A percentile compares a stretch with the other conserved stretches of the same genome.
phyloP scores from a whole-genome alignment of 2,113 vertebrate genomes.

The Oenanthe melanoleuca region DNA sequence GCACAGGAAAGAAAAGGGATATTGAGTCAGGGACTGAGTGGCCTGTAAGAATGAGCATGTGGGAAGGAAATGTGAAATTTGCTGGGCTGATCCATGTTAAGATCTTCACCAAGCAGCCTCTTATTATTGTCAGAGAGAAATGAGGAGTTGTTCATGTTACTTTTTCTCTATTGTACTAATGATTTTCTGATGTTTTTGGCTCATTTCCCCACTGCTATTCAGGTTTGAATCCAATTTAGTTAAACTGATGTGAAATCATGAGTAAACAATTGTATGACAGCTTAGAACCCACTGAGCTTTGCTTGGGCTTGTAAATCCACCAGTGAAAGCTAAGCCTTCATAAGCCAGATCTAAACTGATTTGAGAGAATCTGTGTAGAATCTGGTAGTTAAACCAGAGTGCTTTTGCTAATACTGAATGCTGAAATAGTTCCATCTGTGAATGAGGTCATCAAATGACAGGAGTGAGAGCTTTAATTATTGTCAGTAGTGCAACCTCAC shows the following conservation, averaged over 20 bases:
- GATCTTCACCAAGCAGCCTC: neutral
- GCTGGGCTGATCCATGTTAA: neutral
- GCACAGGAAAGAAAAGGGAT: neutral
- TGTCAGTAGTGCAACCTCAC: neutral
- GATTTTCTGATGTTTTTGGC: neutral
- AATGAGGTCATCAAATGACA: neutral
- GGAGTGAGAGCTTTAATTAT: neutral
- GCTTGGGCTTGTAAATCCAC: neutral
- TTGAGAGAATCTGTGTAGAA: neutral
- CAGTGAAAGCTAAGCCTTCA: neutral
- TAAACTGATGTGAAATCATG: neutral
- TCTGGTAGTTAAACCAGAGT: neutral
- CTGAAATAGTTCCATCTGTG: neutral
- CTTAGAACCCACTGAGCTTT: neutral
- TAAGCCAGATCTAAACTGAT: conserved; percentile 3
- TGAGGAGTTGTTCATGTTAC: neutral
- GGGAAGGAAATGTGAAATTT: neutral
- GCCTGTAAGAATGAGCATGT: neutral
- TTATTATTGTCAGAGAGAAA: neutral
- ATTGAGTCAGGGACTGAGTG: neutral
- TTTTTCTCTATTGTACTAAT: neutral
- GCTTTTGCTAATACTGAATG: neutral
- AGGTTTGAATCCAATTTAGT: neutral
- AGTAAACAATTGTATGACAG: neutral
- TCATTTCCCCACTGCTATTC: neutral